Evolutionary conservation across 2,113 vertebrate genomes (phyloP), one percentile per base, ranked within the genome.

Genomic region (Tachysurus vachellii): DNA sequence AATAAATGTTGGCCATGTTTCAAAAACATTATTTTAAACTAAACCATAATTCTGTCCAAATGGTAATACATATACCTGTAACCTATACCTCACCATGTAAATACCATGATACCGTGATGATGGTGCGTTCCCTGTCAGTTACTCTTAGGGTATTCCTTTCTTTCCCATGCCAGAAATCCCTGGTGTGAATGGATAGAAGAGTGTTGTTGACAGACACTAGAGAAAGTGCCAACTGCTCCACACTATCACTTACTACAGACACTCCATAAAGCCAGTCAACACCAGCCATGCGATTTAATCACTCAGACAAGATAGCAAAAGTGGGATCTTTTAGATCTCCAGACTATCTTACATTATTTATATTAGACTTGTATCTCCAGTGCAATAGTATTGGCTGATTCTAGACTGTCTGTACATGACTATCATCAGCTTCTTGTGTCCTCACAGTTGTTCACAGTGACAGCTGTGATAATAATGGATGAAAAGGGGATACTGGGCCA

Each of bases 181-280:
- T 62, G 82, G 47, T 61, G 62, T 57, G 75, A 82, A 36, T 57
- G 19, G 79, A 80, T 61, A 89, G 79, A 36, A 79, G 28, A 11
- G 62, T 77, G 64, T 54, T 88, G 89, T 91, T 83, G 75, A 90
- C 91, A 91, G 91, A 89, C 90, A 89, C 87, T 77, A 68, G 64
- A 54, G 86, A 82, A 77, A 42, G 62, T 85, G 88, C 75, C 89
- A 86, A 80, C 86, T 84, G 61, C 86, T 79, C 44, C 87, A 80
- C 2, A 31, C 88, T 87, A 92, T 93, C 92, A 85, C n/a, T 89
- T 93, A 91, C 89, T 84, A 89, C 86, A 89, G 92, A 93, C 92
- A 93, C 85, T 88, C 91, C 91, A 92, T 94, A 90, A 93, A 93
- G 53, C 79, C 77, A 91, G 91, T 93, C 92, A 91, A 61, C 92